A percentile compares a stretch with the other conserved stretches of the same genome.
phyloP scores from a whole-genome alignment of 2,113 vertebrate genomes.

The Thamnaconus septentrionalis region DNA sequence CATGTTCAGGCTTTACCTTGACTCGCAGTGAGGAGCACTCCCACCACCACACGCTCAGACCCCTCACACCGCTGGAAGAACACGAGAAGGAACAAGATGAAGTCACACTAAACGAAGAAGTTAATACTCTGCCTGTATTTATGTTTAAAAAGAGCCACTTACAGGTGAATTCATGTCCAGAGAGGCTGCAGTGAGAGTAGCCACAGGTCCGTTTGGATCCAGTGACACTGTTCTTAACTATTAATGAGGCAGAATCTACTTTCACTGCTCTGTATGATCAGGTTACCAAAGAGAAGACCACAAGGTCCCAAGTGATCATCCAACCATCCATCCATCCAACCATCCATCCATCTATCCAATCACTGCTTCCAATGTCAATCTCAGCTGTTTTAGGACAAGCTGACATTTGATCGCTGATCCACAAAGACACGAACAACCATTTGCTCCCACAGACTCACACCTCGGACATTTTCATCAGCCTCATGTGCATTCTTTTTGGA shows the following conservation, averaged over 20 bases:
- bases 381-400: too few relatives aligned
- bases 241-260: slow-evolving; percentile 55
- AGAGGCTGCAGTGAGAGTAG: slow-evolving; percentile 3
- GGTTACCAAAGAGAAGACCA: slow-evolving; percentile 25
- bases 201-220: background rate
- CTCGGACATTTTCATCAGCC: too few relatives aligned
- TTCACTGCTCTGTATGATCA: slow-evolving; percentile 34
- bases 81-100: background rate
- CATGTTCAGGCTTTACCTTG: slow-evolving; percentile 38
- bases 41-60: slow-evolving; percentile 50
- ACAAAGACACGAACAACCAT: too few relatives aligned
- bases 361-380: too few relatives aligned
- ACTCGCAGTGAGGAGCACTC: slow-evolving; percentile 35
- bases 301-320: background rate
- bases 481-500: too few relatives aligned
- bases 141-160: slow-evolving; percentile 39
- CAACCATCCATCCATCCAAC: background rate
- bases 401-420: too few relatives aligned
- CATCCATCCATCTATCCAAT: too few relatives aligned
- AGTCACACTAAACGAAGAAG: background rate
- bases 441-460: too few relatives aligned
- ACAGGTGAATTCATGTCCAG: slow-evolving; percentile 48
- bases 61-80: slow-evolving; percentile 28
- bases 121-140: background rate
- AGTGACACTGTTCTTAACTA: slow-evolving; percentile 44